phyloP scores from a whole-genome alignment of 2,113 vertebrate genomes.

The Eulemur rufifrons region DNA sequence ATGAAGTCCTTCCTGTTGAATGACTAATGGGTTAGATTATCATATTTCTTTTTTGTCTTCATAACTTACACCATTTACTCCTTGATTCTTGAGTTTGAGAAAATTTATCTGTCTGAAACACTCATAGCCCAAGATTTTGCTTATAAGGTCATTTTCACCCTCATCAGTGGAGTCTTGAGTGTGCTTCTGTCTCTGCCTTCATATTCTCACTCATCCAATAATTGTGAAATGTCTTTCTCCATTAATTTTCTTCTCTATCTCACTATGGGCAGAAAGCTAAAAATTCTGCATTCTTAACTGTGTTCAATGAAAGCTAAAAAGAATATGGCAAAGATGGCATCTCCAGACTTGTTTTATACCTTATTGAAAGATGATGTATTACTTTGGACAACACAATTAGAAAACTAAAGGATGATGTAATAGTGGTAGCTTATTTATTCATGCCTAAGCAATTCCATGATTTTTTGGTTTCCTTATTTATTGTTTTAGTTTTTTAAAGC shows the following conservation, averaged over 20 bases:
- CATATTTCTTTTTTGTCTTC: not conserved
- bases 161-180: not conserved
- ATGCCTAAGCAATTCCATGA: not conserved
- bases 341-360: not conserved
- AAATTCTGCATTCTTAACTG: not conserved
- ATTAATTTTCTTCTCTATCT: not conserved
- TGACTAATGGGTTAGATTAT: not conserved
- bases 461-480: not conserved
- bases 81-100: slow-evolving; percentile 2
- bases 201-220: not conserved
- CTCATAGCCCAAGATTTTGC: not conserved
- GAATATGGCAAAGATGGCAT: not conserved
- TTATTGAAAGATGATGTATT: not conserved
- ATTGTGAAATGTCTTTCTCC: not conserved
- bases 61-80: not conserved
- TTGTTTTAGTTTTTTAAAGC: slow-evolving; percentile 4
- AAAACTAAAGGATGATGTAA: not conserved
- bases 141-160: not conserved
- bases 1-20: not conserved
- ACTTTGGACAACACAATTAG: not conserved
- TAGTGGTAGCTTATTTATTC: not conserved
- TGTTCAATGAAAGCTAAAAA: slow-evolving; percentile 28
- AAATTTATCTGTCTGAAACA: not conserved
- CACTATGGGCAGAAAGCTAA: not conserved
- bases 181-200: not conserved